phyloP scores from a whole-genome alignment of 2,113 vertebrate genomes.

The Hystrix cristata region DNA sequence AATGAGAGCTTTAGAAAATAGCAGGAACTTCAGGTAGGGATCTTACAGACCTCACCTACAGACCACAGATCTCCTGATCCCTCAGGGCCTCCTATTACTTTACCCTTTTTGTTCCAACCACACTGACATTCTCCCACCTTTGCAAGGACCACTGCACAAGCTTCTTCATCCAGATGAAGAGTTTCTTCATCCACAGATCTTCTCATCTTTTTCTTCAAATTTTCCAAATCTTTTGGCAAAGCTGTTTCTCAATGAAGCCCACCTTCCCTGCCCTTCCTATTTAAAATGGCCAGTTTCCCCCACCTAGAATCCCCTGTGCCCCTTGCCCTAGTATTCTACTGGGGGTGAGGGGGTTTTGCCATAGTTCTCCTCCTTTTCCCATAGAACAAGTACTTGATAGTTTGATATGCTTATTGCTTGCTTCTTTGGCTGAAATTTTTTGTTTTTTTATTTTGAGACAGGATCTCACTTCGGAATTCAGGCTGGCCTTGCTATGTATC shows the following conservation, averaged over 20 bases:
- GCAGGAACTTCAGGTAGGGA: not conserved
- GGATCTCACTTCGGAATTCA: not conserved
- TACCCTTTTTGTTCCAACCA: not conserved
- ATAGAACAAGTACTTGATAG: not conserved
- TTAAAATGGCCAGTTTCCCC: not conserved
- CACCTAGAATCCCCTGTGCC: not conserved
- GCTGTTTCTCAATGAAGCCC: not conserved
- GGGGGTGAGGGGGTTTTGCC: not conserved
- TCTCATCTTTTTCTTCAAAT: not conserved
- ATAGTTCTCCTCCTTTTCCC: not conserved
- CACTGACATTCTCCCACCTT: not conserved
- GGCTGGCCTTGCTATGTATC: not conserved
- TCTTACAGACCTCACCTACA: not conserved
- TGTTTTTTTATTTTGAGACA: not conserved
- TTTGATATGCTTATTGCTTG: not conserved
- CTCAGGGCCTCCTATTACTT: not conserved
- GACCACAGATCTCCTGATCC: not conserved
- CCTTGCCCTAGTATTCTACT: not conserved
- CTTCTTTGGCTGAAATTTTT: not conserved
- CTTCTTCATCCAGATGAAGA: too few species aligned
- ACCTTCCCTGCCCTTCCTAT: not conserved
- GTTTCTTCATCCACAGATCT: not conserved
- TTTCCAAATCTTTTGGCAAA: not conserved
- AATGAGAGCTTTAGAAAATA: not conserved
- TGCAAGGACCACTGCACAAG: not conserved